These are phyloP conservation scores for Idaea biselata DNA, from an alignment of 2,888 invertebrate species.

Conservation along the genomic window DNA sequence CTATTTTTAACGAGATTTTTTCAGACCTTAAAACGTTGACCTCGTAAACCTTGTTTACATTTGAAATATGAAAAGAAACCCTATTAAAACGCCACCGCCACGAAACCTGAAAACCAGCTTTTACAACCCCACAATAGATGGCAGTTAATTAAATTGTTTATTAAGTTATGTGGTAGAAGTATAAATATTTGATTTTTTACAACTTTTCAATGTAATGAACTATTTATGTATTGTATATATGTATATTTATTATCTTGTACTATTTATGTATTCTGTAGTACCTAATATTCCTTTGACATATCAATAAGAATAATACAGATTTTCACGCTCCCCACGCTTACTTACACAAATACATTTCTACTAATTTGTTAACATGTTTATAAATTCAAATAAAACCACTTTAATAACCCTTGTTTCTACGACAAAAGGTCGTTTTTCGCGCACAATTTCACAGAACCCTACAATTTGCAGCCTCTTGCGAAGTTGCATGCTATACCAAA, in stretches of 20 bases:
- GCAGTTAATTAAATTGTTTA: slow-evolving; percentile 19
- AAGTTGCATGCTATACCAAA: slow-evolving; percentile 53
- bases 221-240: too few relatives aligned
- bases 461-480: slow-evolving; percentile 32
- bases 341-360: slow-evolving; percentile 28
- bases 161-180: slow-evolving; percentile 8
- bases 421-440: slow-evolving; percentile 12
- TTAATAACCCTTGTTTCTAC: slow-evolving; percentile 14
- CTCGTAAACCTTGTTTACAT: too few relatives aligned
- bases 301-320: too few relatives aligned
- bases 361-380: slow-evolving; percentile 54
- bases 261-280: too few relatives aligned
- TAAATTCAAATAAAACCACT: slow-evolving; percentile 45
- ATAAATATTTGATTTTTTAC: too few relatives aligned
- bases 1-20: too few relatives aligned
- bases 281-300: too few relatives aligned
- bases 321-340: slow-evolving; percentile 39
- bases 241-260: too few relatives aligned
- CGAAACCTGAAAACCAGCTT: not conserved
- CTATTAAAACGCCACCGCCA: too few relatives aligned
- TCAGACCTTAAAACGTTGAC: too few relatives aligned
- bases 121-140: slow-evolving; percentile 11
- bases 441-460: slow-evolving; percentile 7
- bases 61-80: too few relatives aligned
- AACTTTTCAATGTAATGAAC: too few relatives aligned